Base-by-base conservation (phyloP, 2,888 invertebrate genomes). In the Podabrus alpinus region DNA sequence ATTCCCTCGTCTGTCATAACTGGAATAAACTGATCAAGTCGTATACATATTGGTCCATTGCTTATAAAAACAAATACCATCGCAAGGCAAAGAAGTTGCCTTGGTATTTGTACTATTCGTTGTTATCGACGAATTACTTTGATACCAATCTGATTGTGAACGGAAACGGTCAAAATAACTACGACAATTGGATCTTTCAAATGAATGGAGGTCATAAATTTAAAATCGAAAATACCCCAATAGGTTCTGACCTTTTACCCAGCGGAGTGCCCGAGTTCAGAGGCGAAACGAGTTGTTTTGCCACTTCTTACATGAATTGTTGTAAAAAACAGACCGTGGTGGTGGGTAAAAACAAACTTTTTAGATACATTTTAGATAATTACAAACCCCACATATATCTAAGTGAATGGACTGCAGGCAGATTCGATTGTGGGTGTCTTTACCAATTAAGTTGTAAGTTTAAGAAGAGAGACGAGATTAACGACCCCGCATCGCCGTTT, bases 321-420 rank as follows among this genome's bases (percentile, higher is more conserved):
- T 80, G 74, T 13, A 91, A 91, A 83, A 60, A 81, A 15, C 91
- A 92, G 84, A 80, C 82, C 9, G 85, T 91, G 62, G 82, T 88
- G 79, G 82, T 91, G 10, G 59, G 83, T 3, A 75, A 81, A 9
- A 86, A 87, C 79, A 89, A 88, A n/a, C 80, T 88, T 17, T 78
- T 85, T 17, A 77, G 80, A 11, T 80, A 85, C 72, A 82, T 91
- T 16, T 81, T 92, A 68, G 88, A 90, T 74, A 81, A 85, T 66
- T 82, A 88, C 25, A 88, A 88, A 79, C 91, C 91, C 4, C 84
- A 87, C n/a, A 89, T 92, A 77, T 82, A 86, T 79, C 87, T 89
- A 69, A 88, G 88, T 70, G 90, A 90, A 82, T 88, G 87, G 88
- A 86, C 85, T 80, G 86, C 88, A 45, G 87, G 86, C 9, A 83